Conservation (phyloP, 2,888 invertebrate species). For the Hypomecis punctinalis region DNA sequence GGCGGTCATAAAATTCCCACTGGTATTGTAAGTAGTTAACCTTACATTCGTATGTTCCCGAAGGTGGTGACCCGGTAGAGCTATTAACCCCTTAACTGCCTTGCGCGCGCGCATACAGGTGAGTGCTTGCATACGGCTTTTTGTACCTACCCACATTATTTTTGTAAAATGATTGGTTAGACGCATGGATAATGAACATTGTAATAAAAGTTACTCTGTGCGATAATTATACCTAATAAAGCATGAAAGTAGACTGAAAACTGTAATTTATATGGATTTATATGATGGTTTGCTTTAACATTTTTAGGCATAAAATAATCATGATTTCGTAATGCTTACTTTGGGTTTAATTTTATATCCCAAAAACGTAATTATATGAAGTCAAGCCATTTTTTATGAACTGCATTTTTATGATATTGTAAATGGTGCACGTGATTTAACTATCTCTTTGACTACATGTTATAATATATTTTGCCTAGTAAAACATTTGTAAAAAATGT, state of each 20-base stretch:
- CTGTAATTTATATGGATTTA: no score
- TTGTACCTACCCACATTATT: constrained; percentile 17
- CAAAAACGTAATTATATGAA: no score
- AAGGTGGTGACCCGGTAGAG: constrained; percentile 81
- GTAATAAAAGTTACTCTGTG: neutral
- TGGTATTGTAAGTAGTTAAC: constrained; percentile 36
- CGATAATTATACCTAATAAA: constrained; percentile 20
- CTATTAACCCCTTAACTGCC: constrained; percentile 74
- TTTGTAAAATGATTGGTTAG: neutral
- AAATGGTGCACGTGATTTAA: no score
- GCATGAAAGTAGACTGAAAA: constrained; percentile 2
- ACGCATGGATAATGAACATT: constrained; percentile 10
- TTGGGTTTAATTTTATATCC: no score
- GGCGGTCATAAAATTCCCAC: constrained; percentile 1
- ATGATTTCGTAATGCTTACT: no score
- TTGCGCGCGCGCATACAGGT: constrained; percentile 66
- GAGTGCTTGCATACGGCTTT: constrained; percentile 67
- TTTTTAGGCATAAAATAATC: no score
- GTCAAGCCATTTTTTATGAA: no score
- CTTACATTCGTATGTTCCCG: constrained; percentile 61
- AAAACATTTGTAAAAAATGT: no score
- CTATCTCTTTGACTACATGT: no score
- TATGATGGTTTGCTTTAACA: constrained; percentile 1
- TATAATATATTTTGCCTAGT: no score
- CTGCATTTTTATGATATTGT: no score